phyloP scores from a whole-genome alignment of 30 jellyfish, hydroid and myxozoan genomes.

The Haliclystus octoradiatus region DNA sequence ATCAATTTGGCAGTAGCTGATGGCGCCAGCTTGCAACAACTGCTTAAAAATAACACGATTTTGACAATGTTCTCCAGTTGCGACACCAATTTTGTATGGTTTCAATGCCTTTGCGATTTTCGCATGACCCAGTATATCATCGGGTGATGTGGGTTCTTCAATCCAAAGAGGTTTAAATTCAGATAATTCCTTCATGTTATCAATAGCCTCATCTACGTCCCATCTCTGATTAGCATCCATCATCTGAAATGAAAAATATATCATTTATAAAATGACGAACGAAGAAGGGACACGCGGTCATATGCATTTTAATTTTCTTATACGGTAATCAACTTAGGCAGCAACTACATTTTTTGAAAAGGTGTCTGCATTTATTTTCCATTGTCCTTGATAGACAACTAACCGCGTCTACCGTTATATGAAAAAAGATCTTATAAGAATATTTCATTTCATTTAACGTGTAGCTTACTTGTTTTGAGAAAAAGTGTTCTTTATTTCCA shows the following conservation, averaged over 20 bases:
- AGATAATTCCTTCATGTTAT: constrained; percentile 33
- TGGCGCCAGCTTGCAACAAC: constrained; percentile 45
- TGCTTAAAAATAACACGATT: constrained; percentile 66
- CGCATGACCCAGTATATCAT: constrained; percentile 75
- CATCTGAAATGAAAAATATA: constrained; percentile 25
- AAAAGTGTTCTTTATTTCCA: no score
- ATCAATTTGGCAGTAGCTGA: constrained; percentile 62
- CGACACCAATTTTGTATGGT: constrained; percentile 51
- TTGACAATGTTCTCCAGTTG: constrained; percentile 77
- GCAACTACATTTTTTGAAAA: no score
- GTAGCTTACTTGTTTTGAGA: no score
- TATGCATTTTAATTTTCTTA: no score
- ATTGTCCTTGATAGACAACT: no score
- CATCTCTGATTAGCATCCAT: constrained; percentile 78
- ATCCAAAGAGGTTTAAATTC: constrained; percentile 63
- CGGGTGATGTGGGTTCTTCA: constrained; percentile 77
- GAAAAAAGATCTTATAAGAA: no score
- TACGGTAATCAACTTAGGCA: no score
- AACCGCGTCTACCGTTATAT: no score
- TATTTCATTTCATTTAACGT: no score
- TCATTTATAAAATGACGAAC: no score
- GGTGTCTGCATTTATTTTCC: no score
- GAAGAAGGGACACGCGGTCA: no score
- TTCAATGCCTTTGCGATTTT: constrained; percentile 34
- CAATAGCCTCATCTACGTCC: constrained; percentile 52